These are phyloP conservation scores for Eubasilissa splendida DNA, from an alignment of 2,888 invertebrate genomes.

Conservation along the genomic window DNA sequence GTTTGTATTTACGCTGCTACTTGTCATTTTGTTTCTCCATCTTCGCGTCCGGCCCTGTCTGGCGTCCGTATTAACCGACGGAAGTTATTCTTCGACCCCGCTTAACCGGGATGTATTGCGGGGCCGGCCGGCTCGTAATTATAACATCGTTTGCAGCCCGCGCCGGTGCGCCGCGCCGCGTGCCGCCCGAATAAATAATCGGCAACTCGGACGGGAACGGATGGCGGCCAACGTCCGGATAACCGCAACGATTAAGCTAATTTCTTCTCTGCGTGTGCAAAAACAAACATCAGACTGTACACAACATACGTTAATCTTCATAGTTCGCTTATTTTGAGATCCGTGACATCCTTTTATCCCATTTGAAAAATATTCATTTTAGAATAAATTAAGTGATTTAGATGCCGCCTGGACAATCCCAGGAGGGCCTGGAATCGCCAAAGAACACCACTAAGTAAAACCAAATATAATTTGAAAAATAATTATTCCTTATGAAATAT, in stretches of 20 bases:
- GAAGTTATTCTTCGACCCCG: constrained; percentile 54
- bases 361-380: too few relatives aligned
- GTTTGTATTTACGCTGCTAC: too few relatives aligned
- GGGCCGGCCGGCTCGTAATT: constrained; percentile 51
- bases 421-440: too few relatives aligned
- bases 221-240: constrained; percentile 35
- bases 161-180: constrained; percentile 4
- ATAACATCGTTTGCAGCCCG: constrained; percentile 51
- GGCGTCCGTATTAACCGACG: constrained; percentile 44
- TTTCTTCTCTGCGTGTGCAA: neutral
- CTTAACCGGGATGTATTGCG: constrained; percentile 50
- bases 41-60: constrained; percentile 14
- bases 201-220: constrained; percentile 16
- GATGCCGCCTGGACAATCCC: too few relatives aligned
- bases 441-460: too few relatives aligned
- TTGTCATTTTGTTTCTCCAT: neutral
- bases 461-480: too few relatives aligned
- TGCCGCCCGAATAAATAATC: constrained; percentile 38
- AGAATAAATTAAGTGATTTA: too few relatives aligned
- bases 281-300: neutral
- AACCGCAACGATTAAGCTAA: constrained; percentile 34
- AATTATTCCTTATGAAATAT: too few relatives aligned
- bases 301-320: neutral
- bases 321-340: too few relatives aligned
- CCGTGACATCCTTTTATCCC: too few relatives aligned